Evolutionary conservation across 2,888 invertebrate species (phyloP), one percentile per base, ranked within the genome.

Genomic region (Didymodactylos carnosus): DNA sequence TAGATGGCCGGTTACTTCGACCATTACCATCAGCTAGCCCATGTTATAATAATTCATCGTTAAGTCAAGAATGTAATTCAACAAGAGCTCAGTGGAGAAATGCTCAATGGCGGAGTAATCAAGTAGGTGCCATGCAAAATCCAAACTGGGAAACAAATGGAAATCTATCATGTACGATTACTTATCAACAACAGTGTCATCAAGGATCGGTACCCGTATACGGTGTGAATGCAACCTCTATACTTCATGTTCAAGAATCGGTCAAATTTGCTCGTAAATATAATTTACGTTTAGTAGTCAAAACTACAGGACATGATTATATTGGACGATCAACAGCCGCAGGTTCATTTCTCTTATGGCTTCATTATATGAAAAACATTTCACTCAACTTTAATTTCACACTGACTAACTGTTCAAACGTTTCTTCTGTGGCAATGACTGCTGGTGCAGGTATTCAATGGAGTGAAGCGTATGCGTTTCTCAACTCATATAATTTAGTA

Each of bases 321-420:
- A 75, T 73, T 3, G 76, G 75, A 14, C 70, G 73, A 40, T 73
- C 75, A n/a, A 76, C 76, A 1, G 74, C 72, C 2, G 69, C 70
- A 11, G n/a, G 62, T 1, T 27, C 35, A n/a, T n/a, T 62, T 0
- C 35, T 62, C n/a, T 14, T 35, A 8, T 27, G 73, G 71, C 1
- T 62, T 4, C 62, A 62, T 62, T 25, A 62, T n/a, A 62, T 62
- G 35, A 35, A 62, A 25, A 62, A 62, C n/a, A 19, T 29, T 0
- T 10, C 62, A 8, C n/a, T 62, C 2, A 62, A 35, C 2, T 19
- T 3, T 0, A 35, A 35, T 7, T 35, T 4, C 3, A 3, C 19
- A 19, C 35, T 11, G 11, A 35, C 35, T 70, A 73, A 19, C 10
- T 7, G 25, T 19, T 8, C 19, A 11, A 62, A n/a, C 35, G 19